A percentile compares a stretch with the other conserved stretches of the same genome.
phyloP scores from a whole-genome alignment of 1,140 invertebrate species.

The Pteromalus puparum region DNA sequence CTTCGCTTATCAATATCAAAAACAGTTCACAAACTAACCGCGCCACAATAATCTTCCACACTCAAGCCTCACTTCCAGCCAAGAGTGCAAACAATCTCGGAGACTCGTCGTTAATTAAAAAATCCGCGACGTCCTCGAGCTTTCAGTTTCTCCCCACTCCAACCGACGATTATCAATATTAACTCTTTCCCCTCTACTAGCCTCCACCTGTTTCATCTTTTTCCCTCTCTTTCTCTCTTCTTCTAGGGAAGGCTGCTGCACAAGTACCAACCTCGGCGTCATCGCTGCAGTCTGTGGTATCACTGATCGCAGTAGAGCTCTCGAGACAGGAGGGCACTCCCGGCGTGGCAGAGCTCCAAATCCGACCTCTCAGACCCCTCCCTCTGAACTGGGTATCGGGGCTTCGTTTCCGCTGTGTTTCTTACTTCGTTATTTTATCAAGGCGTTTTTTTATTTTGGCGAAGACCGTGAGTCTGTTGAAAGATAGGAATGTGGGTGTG shows the following conservation, averaged over 20 bases:
- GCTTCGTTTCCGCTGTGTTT: not conserved
- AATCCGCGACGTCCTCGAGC: not conserved
- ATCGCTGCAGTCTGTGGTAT: constrained; percentile 69
- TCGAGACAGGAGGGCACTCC: constrained; percentile 69
- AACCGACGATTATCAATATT: constrained; percentile 72
- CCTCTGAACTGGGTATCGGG: not conserved
- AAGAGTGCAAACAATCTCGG: not conserved
- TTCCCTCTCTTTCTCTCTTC: constrained; percentile 53
- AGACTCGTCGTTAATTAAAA: constrained; percentile 8
- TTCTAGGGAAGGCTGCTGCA: not conserved
- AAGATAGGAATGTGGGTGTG: too few species aligned
- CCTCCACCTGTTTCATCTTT: constrained; percentile 66
- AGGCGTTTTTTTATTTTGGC: not conserved
- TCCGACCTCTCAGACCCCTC: constrained; percentile 58
- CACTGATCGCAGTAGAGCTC: constrained; percentile 74
- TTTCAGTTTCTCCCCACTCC: not conserved
- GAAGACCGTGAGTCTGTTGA: not conserved
- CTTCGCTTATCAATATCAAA: too few species aligned
- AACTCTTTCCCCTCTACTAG: constrained; percentile 60
- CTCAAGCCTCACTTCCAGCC: not conserved
- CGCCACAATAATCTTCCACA: not conserved
- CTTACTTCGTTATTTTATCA: not conserved
- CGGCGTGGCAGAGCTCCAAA: constrained; percentile 73
- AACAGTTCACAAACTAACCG: too few species aligned
- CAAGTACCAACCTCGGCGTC: constrained; percentile 63